These are phyloP conservation scores for Pachyuromys duprasi DNA, from an alignment of 2,797 vertebrate genomes.

Conservation along the genomic window DNA sequence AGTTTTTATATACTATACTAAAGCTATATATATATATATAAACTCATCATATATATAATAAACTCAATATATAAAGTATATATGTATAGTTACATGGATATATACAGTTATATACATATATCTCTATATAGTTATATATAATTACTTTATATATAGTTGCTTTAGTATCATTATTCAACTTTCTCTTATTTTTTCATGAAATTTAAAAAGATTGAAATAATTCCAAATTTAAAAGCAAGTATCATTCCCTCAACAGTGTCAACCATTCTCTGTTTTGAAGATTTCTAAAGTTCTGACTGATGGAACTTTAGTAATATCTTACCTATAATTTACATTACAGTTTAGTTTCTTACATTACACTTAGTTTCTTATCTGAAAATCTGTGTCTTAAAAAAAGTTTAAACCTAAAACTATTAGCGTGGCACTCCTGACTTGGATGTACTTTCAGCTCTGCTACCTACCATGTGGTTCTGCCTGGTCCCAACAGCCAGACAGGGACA, in stretches of 20 bases:
- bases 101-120: no score
- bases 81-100: no score
- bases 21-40: no score
- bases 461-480: slow-evolving; percentile 55
- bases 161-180: not conserved
- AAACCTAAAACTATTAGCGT: not conserved
- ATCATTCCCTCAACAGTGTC: not conserved
- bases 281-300: slow-evolving; percentile 27
- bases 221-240: slow-evolving; percentile 7
- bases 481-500: slow-evolving; percentile 49
- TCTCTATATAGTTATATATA: no score
- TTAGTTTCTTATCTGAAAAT: slow-evolving; percentile 1
- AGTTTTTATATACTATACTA: no score
- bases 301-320: not conserved
- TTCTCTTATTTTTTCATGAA: slow-evolving; percentile 36
- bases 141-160: not conserved
- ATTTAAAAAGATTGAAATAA: not conserved
- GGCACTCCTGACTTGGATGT: slow-evolving; percentile 76
- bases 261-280: not conserved
- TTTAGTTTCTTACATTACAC: not conserved
- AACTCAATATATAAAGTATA: no score
- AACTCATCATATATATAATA: no score
- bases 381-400: not conserved
- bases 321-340: not conserved
- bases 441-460: slow-evolving; percentile 72